phyloP scores from a whole-genome alignment of 2,113 vertebrate genomes.

The Pontoporia blainvillei region DNA sequence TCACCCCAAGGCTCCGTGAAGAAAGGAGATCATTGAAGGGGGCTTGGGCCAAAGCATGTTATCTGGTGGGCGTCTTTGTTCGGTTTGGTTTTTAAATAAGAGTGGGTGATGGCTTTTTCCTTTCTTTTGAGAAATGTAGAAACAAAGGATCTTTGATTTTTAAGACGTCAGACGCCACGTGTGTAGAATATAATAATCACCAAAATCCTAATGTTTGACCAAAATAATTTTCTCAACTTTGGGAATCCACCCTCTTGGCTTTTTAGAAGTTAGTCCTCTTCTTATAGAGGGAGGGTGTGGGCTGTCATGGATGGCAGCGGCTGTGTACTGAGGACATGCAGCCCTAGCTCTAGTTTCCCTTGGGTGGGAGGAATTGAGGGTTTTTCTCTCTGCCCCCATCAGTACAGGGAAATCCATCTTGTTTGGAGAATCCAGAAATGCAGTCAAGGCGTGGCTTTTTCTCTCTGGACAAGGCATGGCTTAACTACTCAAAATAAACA shows the following conservation, averaged over 20 bases:
- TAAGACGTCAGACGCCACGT: background rate
- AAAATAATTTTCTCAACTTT: background rate
- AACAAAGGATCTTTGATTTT: conserved; percentile 54
- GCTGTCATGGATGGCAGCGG: background rate
- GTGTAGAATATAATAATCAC: background rate
- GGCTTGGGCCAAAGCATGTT: background rate
- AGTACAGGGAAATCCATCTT: background rate
- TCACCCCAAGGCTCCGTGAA: background rate
- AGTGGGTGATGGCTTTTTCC: conserved; percentile 51
- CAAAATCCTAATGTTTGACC: background rate
- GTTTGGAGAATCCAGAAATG: background rate
- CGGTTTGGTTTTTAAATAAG: conserved; percentile 9
- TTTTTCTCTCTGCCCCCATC: background rate
- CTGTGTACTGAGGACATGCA: background rate
- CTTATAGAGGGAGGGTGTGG: background rate
- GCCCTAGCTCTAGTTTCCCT: background rate
- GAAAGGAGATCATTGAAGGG: conserved; percentile 47
- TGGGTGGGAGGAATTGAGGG: background rate
- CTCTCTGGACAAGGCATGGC: background rate
- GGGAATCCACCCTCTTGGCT: background rate
- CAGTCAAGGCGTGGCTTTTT: background rate
- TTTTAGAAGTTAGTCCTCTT: background rate
- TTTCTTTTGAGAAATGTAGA: conserved; percentile 42
- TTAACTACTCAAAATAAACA: background rate
- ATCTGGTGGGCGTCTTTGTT: conserved; percentile 60